Percentiles rank a stretch among this genome's conserved stretches.
Conservation (phyloP, 2,797 vertebrate species). For the Acropternis orthonyx region DNA sequence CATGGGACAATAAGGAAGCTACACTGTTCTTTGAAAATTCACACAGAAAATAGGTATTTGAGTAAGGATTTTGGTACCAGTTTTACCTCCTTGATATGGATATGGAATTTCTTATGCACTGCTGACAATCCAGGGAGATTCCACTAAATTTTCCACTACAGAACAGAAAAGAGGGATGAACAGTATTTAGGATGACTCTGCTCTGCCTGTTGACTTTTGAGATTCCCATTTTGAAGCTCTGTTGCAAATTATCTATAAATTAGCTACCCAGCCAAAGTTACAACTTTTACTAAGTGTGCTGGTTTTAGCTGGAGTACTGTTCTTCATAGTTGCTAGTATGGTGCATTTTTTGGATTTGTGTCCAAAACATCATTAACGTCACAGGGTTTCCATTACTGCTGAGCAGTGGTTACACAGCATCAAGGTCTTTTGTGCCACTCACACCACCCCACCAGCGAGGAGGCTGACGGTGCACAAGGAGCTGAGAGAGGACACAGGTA, state of each 20-base stretch:
- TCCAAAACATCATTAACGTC: background rate
- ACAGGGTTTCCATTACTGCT: background rate
- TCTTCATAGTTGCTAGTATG: background rate
- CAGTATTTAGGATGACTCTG: background rate
- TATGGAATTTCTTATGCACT: background rate
- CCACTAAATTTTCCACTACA: too few species aligned
- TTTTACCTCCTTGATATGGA: background rate
- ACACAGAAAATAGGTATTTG: accelerated
- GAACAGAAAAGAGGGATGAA: background rate
- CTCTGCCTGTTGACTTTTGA: background rate
- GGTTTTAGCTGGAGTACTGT: background rate
- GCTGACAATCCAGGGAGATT: background rate
- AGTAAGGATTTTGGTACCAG: background rate
- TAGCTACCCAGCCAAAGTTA: background rate
- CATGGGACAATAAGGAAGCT: background rate
- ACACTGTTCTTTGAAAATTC: background rate
- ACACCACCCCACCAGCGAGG: accelerated
- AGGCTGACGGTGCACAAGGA: background rate
- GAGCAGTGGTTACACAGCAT: background rate
- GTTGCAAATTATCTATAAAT: background rate
- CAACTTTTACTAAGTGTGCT: background rate
- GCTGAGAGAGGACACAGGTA: accelerated
- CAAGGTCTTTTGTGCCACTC: background rate
- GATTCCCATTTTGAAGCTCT: background rate
- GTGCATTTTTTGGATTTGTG: background rate